These are phyloP conservation scores for Drosophila sturtevanti DNA, from an alignment of 1,140 invertebrate genomes.

Conservation along the genomic window DNA sequence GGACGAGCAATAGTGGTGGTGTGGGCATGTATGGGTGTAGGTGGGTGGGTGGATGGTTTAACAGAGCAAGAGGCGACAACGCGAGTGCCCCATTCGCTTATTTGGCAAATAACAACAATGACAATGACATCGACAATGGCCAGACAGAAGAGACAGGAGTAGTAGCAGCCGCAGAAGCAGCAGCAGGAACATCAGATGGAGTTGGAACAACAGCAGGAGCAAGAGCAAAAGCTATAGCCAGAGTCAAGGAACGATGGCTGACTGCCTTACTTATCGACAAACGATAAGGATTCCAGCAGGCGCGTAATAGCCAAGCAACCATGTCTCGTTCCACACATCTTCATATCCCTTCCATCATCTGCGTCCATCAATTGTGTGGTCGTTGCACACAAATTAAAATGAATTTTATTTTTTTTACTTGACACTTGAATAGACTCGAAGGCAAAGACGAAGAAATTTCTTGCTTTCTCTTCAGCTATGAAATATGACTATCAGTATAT, in stretches of 20 bases:
- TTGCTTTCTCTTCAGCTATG: constrained; percentile 1
- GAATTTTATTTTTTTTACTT: constrained; percentile 9
- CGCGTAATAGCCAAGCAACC: constrained; percentile 23
- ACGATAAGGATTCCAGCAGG: constrained; percentile 48
- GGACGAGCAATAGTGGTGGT: constrained; percentile 11
- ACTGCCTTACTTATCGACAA: constrained; percentile 53
- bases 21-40: neutral
- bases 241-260: neutral
- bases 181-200: neutral
- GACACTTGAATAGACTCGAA: neutral
- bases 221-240: neutral
- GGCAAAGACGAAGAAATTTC: neutral
- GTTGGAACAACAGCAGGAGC: constrained; percentile 5
- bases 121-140: constrained; percentile 65
- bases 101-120: constrained; percentile 77
- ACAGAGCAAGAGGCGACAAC: constrained; percentile 9
- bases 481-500: constrained; percentile 6
- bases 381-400: constrained; percentile 11
- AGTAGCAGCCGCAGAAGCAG: neutral
- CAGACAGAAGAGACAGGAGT: constrained; percentile 15
- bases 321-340: constrained; percentile 45
- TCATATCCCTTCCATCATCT: neutral
- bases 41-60: neutral
- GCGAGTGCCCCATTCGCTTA: constrained; percentile 58
- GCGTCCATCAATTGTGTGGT: constrained; percentile 21